Percentiles rank a stretch among this genome's conserved stretches.
phyloP scores from a whole-genome alignment of 1,140 invertebrate genomes.

The Drosophila pectinifera region DNA sequence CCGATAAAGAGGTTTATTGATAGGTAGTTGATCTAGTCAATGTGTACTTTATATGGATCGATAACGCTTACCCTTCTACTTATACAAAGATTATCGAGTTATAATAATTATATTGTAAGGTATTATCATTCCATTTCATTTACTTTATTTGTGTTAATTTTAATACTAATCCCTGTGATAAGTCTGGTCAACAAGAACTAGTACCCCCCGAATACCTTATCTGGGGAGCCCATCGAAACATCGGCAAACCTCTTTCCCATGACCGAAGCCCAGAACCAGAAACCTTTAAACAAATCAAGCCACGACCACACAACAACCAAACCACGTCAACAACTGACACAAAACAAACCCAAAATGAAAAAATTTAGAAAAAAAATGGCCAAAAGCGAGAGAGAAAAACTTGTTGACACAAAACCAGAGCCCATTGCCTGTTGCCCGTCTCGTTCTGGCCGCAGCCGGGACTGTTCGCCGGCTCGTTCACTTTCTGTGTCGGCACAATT shows the following conservation, averaged over 20 bases:
- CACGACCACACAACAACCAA: slow-evolving; percentile 70
- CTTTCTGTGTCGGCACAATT: slow-evolving; percentile 79
- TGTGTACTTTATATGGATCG: too few relatives aligned
- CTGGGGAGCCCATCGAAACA: slow-evolving; percentile 34
- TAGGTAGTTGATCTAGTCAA: too few relatives aligned
- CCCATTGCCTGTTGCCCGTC: slow-evolving; percentile 33
- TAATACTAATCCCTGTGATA: not conserved
- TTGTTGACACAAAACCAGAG: slow-evolving; percentile 77
- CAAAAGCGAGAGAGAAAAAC: slow-evolving; percentile 69
- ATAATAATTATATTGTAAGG: too few relatives aligned
- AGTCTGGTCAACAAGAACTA: not conserved
- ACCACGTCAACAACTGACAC: slow-evolving; percentile 72
- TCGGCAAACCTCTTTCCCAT: slow-evolving; percentile 54
- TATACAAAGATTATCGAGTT: too few relatives aligned
- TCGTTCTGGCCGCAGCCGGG: slow-evolving; percentile 22
- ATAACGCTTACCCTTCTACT: too few relatives aligned
- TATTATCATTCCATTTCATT: too few relatives aligned
- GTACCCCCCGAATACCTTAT: slow-evolving; percentile 1
- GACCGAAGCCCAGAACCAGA: slow-evolving; percentile 42
- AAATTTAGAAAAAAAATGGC: slow-evolving; percentile 61
- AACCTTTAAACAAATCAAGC: slow-evolving; percentile 80
- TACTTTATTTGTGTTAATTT: not conserved
- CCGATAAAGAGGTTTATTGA: too few relatives aligned
- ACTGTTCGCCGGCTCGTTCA: slow-evolving; percentile 43
- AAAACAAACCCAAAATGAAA: slow-evolving; percentile 30